Base-by-base conservation (phyloP, 2,888 invertebrate species). In the Lycaena phlaeas region DNA sequence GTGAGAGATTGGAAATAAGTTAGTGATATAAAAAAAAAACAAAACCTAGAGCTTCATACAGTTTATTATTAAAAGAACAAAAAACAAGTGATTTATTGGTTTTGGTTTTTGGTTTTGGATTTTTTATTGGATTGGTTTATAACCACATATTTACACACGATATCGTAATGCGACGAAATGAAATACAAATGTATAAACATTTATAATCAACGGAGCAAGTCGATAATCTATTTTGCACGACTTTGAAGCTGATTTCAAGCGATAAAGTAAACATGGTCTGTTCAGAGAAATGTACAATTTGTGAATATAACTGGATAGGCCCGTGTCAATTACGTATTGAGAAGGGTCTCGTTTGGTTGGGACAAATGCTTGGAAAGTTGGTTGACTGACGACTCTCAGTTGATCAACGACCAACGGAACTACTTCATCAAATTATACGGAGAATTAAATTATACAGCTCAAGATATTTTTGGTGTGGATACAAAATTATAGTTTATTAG, bases 301-400 rank as follows among this genome's bases (percentile, higher is more conserved):
- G 75, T 65, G 69, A 65, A 58, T 68, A 69, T 66, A 69, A 75
- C 61, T 75, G 70, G 72, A 74, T 79, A 77, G 78, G 72, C 78
- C 66, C 64, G 66, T 76, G 78, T 79, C 78, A 79, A 78, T 79
- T 79, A 79, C 68, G 66, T 59, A 76, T 72, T 79, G 78, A 77
- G 73, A 64, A 79, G 78, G 78, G 81, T 78, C 61, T 44, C 53
- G 56, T 56, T 57, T 59, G 57, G 59, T 56, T 56, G 61, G 67
- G 73, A 78, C 74, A 77, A 79, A 79, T 74, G 73, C 75, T 74
- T 74, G 69, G 64, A 70, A 56, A 49, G 55, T 22, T 9, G 11
- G 18, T 34, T n/a, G n/a, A 15, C 34, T 7, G 34, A 31, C 15
- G 17, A 22, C 11, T 22, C 9, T 11, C 22, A 2, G 5, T 22